Base-by-base conservation (phyloP, 2,888 invertebrate genomes). In the Magallana nippona region DNA sequence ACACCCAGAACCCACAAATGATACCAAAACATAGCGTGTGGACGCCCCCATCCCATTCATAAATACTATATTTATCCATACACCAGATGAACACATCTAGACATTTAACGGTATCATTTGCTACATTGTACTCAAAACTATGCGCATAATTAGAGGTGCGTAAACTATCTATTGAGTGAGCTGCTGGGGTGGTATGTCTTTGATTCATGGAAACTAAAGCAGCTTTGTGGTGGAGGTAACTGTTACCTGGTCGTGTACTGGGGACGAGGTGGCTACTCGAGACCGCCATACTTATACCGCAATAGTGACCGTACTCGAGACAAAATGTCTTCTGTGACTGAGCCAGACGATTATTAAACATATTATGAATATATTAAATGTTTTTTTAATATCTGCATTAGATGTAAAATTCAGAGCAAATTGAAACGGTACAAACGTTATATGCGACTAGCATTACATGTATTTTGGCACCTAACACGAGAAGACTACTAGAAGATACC, bases 21-120 rank as follows among this genome's bases (percentile, higher is more conserved):
- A 71, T 32, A 71, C 71, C 71, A 71, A 71, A 27, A 13, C 27
- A 71, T 71, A 27, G 71, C 71, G 71, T 71, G 71, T 71, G 2
- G 27, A 27, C 32, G 22, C 71, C 71, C 22, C 71, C 71, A 71
- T 71, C 32, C 71, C 71, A 27, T 10, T 71, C 71, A 27, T 13
- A 71, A 71, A 27, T 22, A 71, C 71, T 71, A 27, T 71, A 71
- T 71, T 71, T 71, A 71, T 22, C 2, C 15, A 71, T 11, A 71
- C 71, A 27, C 27, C 0, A 27, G 13, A 71, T 27, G 27, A 71
- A 71, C 71, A 27, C 32, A 71, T 71, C 71, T 27, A 27, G 15
- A 71, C 71, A 71, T 27, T 8, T 71, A 71, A 71, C 32, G 11
- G 71, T 71, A 22, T 71, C 71, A 27, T 71, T 27, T 71, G 27